phyloP scores from a whole-genome alignment of 2,888 invertebrate genomes.

The Pristionchus maxplancki region DNA sequence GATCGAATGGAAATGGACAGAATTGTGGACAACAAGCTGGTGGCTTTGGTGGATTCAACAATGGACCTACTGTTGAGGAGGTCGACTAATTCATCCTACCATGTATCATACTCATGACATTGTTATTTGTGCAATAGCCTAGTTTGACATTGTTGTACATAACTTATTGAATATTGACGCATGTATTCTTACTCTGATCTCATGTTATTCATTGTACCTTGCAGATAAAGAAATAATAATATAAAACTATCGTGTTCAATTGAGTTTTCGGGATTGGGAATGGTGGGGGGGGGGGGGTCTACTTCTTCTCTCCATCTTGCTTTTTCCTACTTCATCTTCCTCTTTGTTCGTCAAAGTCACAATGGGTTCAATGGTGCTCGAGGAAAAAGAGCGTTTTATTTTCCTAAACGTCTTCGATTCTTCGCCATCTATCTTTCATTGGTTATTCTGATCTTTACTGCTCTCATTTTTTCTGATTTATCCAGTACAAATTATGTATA shows the following conservation, averaged over 20 bases:
- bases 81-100: slow-evolving; percentile 64
- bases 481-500: too few species aligned
- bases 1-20: slow-evolving; percentile 52
- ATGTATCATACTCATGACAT: background rate
- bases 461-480: too few species aligned
- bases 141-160: slow-evolving; percentile 10
- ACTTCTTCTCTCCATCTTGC: background rate
- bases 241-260: background rate
- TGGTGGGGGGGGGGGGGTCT: background rate
- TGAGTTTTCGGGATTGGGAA: background rate
- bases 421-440: too few species aligned
- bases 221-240: background rate
- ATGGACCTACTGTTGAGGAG: slow-evolving; percentile 74
- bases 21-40: slow-evolving; percentile 61
- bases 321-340: background rate
- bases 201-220: background rate
- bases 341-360: too few species aligned
- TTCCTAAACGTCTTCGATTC: too few species aligned
- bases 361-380: too few species aligned
- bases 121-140: slow-evolving; percentile 32
- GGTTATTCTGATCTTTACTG: too few species aligned
- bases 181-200: slow-evolving; percentile 5
- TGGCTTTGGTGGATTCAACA: slow-evolving; percentile 51
- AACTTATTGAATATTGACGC: background rate
- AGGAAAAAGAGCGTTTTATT: too few species aligned